phyloP scores from a whole-genome alignment of 2,113 vertebrate species.

The Sula dactylatra region DNA sequence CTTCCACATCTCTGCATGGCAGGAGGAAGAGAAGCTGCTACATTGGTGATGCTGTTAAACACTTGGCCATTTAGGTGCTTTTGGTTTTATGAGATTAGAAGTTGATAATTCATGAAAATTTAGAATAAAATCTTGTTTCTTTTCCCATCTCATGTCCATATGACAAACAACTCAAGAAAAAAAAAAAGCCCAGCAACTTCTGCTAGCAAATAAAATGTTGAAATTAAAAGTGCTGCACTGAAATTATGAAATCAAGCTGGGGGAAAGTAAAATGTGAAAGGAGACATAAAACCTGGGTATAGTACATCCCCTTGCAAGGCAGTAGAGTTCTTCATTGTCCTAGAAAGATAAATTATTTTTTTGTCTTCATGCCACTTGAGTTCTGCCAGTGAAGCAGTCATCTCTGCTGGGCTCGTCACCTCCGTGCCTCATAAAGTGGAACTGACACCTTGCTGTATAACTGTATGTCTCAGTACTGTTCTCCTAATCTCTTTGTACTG shows the following conservation, averaged over 20 bases:
- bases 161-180: background rate
- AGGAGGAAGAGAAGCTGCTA: background rate
- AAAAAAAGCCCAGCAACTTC: background rate
- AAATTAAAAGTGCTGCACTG: background rate
- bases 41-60: background rate
- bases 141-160: background rate
- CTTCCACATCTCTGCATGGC: background rate
- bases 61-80: background rate
- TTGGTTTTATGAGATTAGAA: background rate
- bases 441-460: background rate
- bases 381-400: background rate
- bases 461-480: background rate
- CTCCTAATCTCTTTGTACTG: background rate
- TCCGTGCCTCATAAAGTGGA: background rate
- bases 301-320: background rate
- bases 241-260: background rate
- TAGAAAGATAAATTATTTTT: background rate
- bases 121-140: background rate
- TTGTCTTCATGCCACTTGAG: background rate
- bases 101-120: background rate
- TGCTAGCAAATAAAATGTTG: background rate
- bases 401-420: background rate
- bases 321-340: background rate
- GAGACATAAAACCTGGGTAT: background rate
- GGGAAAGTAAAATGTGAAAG: background rate